These are phyloP conservation scores for Diuraphis noxia DNA, from an alignment of 1,140 invertebrate species.

Conservation along the genomic window DNA sequence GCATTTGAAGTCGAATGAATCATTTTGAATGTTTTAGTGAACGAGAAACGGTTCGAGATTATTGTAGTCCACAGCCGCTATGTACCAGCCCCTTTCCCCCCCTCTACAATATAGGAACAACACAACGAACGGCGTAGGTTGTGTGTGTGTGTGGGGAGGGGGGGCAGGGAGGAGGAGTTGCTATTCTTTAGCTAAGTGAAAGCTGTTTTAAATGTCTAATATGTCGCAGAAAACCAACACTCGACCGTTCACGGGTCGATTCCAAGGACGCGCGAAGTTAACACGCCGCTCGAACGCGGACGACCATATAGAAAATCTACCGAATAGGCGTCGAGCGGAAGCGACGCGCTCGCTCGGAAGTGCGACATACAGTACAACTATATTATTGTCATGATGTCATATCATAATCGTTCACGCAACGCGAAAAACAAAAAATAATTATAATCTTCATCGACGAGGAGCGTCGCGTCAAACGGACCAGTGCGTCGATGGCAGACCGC, in stretches of 20 bases:
- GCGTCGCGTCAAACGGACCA: no score
- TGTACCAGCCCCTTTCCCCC: background rate
- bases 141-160: no score
- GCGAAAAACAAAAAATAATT: background rate
- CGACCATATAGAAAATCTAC: background rate
- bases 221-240: background rate
- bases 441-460: background rate
- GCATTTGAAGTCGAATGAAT: no score
- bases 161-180: background rate
- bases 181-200: background rate
- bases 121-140: background rate
- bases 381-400: no score
- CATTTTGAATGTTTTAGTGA: background rate
- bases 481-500: background rate
- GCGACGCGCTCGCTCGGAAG: background rate
- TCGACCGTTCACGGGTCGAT: background rate
- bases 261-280: background rate
- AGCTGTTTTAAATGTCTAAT: background rate
- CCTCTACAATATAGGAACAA: background rate
- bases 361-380: background rate
- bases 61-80: background rate
- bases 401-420: background rate
- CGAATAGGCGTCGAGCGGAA: background rate
- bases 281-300: background rate
- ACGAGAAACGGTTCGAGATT: background rate